Evolutionary conservation across 2,797 vertebrate genomes (phyloP), one percentile per base, ranked within the genome.

Genomic region (Yasuhikotakia modesta): DNA sequence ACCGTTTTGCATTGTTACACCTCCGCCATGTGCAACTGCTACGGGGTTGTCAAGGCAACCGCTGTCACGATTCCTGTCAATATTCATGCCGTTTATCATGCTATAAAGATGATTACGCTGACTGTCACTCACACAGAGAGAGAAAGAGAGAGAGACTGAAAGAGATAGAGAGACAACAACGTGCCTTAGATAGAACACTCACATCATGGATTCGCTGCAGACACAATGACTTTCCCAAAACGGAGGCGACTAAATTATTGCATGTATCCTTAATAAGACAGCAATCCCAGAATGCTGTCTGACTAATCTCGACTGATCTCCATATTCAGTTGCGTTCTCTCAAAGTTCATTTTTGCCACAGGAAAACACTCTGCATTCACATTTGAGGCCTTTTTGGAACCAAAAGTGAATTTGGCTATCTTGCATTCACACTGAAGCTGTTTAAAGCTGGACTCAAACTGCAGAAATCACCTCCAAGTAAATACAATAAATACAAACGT

Each of bases 61-160:
- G 73, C 39, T 45, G 73, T 81, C 78, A 78, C 16, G 73, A 82
- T 69, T 70, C 78, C 81, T 91, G 88, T 89, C 87, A 87, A 89
- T 89, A 88, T 81, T 86, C 87, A 86, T 87, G 85, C 75, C 83
- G 81, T 88, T 89, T 88, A 90, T 90, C 82, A 87, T 83, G 86
- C 86, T 83, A 88, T 91, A 85, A 87, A 85, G 82, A 87, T 85
- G 88, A 90, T 89, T 88, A 90, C 85, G 83, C 73, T 87, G 83
- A 73, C 83, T 90, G 89, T 91, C 89, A 88, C 76, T 89, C 88
- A 89, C 80, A 79, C 79, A 22, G 22, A 21, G 19, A 73, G 8
- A 66, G 30, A 72, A 63, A 61, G 11, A 60, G 48, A 66, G 64
- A 66, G 22, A 30, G 22, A 32, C 0, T 48, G 17, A 22, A 12